Percentiles rank a stretch among this genome's conserved stretches.
Conservation (phyloP, 2,113 vertebrate genomes). For the Chiloscyllium plagiosum region DNA sequence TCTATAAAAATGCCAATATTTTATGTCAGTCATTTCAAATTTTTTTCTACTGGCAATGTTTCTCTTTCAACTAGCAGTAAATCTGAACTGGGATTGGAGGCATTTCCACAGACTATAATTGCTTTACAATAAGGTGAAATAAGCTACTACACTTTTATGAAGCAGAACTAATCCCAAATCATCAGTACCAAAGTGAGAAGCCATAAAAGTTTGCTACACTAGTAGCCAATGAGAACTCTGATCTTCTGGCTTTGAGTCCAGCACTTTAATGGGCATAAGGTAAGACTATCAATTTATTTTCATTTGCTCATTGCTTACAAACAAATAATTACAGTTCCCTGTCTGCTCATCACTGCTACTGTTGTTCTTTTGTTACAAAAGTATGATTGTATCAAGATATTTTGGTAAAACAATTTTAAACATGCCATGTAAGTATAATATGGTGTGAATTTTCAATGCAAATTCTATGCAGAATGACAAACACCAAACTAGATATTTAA, state of each 20-base stretch:
- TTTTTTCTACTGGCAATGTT: neutral
- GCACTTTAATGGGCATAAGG: neutral
- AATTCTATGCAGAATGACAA: neutral
- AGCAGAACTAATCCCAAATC: neutral
- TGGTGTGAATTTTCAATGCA: conserved; percentile 14
- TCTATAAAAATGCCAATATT: neutral
- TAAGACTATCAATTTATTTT: neutral
- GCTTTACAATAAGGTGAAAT: neutral
- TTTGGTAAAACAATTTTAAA: neutral
- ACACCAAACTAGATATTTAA: neutral
- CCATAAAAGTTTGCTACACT: neutral
- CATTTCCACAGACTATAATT: neutral
- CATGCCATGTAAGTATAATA: neutral
- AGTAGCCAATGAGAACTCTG: neutral
- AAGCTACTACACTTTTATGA: neutral
- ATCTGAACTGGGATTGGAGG: neutral
- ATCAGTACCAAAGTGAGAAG: neutral
- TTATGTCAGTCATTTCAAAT: neutral
- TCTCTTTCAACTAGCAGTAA: neutral
- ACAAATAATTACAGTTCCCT: neutral
- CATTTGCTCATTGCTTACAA: no score
- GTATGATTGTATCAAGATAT: neutral
- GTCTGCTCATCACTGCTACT: neutral
- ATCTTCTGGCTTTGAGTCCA: neutral
- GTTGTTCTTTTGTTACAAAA: neutral